Base-by-base conservation (phyloP, 2,888 invertebrate genomes). In the Pheosia tremula region DNA sequence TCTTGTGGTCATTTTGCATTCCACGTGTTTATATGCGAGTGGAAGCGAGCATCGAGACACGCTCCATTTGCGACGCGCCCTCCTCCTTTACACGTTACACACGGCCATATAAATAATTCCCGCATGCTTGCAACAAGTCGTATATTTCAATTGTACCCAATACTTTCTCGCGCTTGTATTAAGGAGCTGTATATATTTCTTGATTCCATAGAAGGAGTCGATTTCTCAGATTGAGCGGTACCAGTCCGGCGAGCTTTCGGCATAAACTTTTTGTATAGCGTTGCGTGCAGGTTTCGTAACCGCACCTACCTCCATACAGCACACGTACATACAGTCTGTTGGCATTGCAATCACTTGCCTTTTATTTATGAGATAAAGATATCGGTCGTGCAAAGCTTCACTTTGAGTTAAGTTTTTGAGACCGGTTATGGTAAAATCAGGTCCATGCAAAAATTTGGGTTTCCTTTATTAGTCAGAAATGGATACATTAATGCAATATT, bases 181-280 rank as follows among this genome's bases (percentile, higher is more conserved):
- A 83, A 75, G 77, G 72, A 78, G 75, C 79, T 78, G 69, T 69
- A 71, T 77, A 71, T 75, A 65, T 79, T 65, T 81, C 79, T 80
- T 70, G 77, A 74, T 80, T 79, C 90, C 88, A 71, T 82, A 89
- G 72, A 91, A 84, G 90, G 88, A 75, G 74, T 63, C 72, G 88
- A 85, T 89, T 90, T 89, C 86, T 86, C 90, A 85, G 83, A 84
- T 90, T 88, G 85, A 87, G 80, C 84, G 84, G 82, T 82, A 90
- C 93, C 88, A 83, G 92, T 91, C 81, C 70, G 77, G 78, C 82
- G 24, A 72, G 85, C 87, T 90, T 90, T 91, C 84, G 87, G 86
- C 86, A 84, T 86, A 87, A 87, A 86, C 84, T 88, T 91, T 79
- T 91, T 90, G 79, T 83, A 67, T 73, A 66, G 72, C 69, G 72